Evolutionary conservation across 1,140 invertebrate species (phyloP).

Genomic region (Pseudomyrmex gracilis): DNA sequence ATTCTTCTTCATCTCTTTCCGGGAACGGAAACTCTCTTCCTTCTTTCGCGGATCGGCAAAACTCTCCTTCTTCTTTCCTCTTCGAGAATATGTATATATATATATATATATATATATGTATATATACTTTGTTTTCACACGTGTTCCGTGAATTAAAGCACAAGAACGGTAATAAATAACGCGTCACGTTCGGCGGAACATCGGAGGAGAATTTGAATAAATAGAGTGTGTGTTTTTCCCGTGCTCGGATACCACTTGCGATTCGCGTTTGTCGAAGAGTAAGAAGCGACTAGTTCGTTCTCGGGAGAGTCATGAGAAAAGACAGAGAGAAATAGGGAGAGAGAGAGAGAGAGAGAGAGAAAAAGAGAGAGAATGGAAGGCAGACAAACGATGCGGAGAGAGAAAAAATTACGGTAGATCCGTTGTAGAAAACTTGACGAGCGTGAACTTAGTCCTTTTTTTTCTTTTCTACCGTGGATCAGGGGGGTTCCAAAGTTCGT

Average conservation of each 20-base stretch:
- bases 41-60: background rate
- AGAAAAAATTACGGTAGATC: background rate
- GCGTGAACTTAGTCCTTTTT: background rate
- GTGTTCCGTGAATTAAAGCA: slow-evolving; percentile 28
- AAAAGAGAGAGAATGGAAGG: no score
- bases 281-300: slow-evolving; percentile 17
- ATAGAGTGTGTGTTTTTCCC: slow-evolving; percentile 47
- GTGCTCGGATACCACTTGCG: slow-evolving; percentile 28
- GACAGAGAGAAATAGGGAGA: slow-evolving; percentile 1
- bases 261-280: slow-evolving; percentile 15
- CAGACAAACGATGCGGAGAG: background rate
- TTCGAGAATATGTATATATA: background rate
- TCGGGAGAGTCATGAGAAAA: background rate
- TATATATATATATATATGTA: no score
- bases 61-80: background rate
- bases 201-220: slow-evolving; percentile 57
- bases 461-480: background rate
- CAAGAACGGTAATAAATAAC: slow-evolving; percentile 53
- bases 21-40: background rate
- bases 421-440: no score
- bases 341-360: background rate
- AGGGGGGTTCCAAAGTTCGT: background rate
- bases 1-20: slow-evolving; percentile 21
- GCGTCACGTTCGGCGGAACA: background rate
- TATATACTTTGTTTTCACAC: slow-evolving; percentile 13